A percentile compares a stretch with the other conserved stretches of the same genome.
phyloP scores from a whole-genome alignment of 2,888 invertebrate species.

The Andrena minutula region DNA sequence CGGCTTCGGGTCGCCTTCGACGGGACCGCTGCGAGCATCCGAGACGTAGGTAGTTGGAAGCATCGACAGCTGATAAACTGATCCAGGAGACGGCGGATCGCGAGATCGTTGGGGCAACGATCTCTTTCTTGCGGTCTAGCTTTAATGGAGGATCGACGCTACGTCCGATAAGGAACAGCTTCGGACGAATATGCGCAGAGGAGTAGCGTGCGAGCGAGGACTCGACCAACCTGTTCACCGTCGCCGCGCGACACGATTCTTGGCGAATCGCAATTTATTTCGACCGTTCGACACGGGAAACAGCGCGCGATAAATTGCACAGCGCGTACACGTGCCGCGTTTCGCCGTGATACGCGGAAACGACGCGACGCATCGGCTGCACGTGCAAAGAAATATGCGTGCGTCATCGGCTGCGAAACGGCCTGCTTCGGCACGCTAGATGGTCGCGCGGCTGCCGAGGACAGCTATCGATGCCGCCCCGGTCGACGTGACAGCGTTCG shows the following conservation, averaged over 20 bases:
- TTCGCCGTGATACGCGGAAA: conserved; percentile 42
- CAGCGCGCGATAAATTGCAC: conserved; percentile 11
- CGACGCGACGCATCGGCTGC: conserved; percentile 13
- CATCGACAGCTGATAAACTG: too few relatives aligned
- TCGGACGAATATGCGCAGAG: background rate
- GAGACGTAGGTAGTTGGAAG: background rate
- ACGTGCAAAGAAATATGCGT: conserved; percentile 44
- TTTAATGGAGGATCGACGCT: background rate
- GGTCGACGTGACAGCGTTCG: background rate
- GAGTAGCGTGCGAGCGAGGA: background rate
- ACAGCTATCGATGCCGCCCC: background rate
- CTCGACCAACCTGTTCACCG: background rate
- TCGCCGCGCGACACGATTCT: background rate
- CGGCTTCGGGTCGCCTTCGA: background rate
- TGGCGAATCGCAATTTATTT: background rate
- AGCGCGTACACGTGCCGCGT: conserved; percentile 33
- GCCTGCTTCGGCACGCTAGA: conserved; percentile 24
- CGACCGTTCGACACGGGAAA: background rate
- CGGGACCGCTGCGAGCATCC: background rate
- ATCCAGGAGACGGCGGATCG: too few relatives aligned
- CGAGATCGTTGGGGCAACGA: too few relatives aligned
- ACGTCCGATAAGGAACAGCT: background rate
- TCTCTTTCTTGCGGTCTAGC: background rate
- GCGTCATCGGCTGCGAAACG: conserved; percentile 39
- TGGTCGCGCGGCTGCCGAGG: background rate